A percentile compares a stretch with the other conserved stretches of the same genome.
Conservation (phyloP, 2,113 vertebrate genomes). For the Anser brachyrhynchus region DNA sequence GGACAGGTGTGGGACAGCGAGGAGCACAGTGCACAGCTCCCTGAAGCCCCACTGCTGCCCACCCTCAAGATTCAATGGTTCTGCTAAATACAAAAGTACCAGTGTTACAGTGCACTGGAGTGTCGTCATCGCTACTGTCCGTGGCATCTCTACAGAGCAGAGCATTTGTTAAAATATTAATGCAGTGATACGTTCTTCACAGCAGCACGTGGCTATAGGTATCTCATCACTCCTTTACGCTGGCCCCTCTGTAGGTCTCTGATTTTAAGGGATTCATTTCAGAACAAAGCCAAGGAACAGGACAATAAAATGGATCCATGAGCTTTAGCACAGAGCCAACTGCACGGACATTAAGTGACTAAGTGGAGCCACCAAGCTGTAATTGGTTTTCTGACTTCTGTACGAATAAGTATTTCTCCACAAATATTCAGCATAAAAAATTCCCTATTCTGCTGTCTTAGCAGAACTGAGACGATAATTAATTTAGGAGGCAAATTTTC, state of each 20-base stretch:
- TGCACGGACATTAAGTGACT: neutral
- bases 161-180: neutral
- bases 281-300: neutral
- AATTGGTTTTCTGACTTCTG: neutral
- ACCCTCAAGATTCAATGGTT: neutral
- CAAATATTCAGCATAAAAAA: neutral
- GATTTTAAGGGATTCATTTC: neutral
- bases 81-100: neutral
- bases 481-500: neutral
- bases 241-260: neutral
- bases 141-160: neutral
- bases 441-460: neutral
- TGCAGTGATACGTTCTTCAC: neutral
- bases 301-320: fast-evolving
- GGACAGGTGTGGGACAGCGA: neutral
- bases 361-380: neutral
- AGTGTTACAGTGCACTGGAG: neutral
- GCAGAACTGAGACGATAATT: neutral
- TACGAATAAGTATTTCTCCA: neutral
- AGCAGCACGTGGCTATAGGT: neutral
- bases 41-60: neutral
- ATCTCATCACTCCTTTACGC: neutral
- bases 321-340: fast-evolving
- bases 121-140: neutral
- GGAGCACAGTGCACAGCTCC: neutral